A percentile compares a stretch with the other conserved stretches of the same genome.
Evolutionary conservation across 2,113 vertebrate genomes (phyloP).

Genomic region (Australoheros scitulus): DNA sequence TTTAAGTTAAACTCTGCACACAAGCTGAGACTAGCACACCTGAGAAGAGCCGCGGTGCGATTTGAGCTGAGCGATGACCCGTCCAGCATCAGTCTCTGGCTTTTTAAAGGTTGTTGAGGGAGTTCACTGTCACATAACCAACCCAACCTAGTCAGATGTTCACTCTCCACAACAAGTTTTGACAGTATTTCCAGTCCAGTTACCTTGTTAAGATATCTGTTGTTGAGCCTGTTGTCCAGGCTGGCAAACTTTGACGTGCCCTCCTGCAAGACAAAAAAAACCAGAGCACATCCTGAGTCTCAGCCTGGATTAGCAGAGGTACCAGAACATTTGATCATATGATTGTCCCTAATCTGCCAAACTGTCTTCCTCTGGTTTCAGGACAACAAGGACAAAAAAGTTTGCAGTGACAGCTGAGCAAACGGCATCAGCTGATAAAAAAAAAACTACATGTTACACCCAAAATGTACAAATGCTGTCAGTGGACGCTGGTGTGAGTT

Average conservation of each 20-base stretch:
- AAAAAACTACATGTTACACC: accelerated
- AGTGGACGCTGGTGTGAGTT: not conserved
- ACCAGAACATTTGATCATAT: not conserved
- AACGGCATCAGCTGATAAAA: not conserved
- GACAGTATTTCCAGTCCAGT: slow-evolving; percentile 6
- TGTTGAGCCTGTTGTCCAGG: slow-evolving; percentile 73
- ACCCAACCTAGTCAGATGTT: not conserved
- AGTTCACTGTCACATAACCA: not conserved
- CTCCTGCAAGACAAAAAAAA: slow-evolving; percentile 56
- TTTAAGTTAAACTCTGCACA: not conserved
- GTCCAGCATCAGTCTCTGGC: not conserved
- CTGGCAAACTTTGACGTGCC: slow-evolving; percentile 78
- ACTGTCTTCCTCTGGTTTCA: not conserved
- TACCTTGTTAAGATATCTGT: slow-evolving; percentile 71
- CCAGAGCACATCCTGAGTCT: accelerated
- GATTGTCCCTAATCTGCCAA: accelerated
- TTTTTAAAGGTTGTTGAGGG: not conserved
- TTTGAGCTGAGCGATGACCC: not conserved
- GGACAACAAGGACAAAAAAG: not conserved
- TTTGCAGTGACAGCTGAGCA: not conserved
- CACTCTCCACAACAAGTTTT: not conserved
- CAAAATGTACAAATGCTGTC: not conserved
- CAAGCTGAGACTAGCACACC: not conserved
- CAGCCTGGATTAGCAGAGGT: not conserved
- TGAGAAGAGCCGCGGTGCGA: not conserved